phyloP scores from a whole-genome alignment of 2,113 vertebrate genomes.

The Halcyon senegalensis region DNA sequence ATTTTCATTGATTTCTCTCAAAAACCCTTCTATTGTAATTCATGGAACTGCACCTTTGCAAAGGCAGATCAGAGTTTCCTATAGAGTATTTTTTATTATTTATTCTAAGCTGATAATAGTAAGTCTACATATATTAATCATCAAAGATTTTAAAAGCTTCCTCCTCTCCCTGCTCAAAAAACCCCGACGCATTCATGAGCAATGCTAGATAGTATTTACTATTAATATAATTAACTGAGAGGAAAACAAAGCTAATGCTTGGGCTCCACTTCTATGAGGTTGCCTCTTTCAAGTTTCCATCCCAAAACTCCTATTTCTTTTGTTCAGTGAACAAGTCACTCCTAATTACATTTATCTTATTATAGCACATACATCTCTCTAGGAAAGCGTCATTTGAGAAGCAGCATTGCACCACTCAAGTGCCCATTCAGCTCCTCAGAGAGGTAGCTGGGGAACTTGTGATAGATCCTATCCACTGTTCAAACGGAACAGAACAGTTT shows the following conservation, averaged over 20 bases:
- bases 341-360: not conserved
- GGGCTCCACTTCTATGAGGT: not conserved
- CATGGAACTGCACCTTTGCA: not conserved
- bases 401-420: not conserved
- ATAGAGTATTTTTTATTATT: not conserved
- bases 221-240: not conserved
- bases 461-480: not conserved
- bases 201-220: not conserved
- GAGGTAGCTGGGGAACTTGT: not conserved
- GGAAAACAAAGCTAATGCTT: not conserved
- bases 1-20: conserved; percentile 27
- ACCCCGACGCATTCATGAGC: not conserved
- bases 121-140: not conserved
- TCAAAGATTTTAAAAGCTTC: not conserved
- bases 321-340: not conserved
- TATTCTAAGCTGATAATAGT: not conserved
- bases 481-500: not conserved
- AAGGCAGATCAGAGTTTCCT: not conserved
- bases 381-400: not conserved
- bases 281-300: not conserved
- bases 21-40: not conserved
- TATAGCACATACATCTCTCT: not conserved
- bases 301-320: not conserved
- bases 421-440: not conserved
- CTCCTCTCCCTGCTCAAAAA: not conserved